phyloP scores from a whole-genome alignment of 2,113 vertebrate genomes.

The Melanotaenia duboulayi region DNA sequence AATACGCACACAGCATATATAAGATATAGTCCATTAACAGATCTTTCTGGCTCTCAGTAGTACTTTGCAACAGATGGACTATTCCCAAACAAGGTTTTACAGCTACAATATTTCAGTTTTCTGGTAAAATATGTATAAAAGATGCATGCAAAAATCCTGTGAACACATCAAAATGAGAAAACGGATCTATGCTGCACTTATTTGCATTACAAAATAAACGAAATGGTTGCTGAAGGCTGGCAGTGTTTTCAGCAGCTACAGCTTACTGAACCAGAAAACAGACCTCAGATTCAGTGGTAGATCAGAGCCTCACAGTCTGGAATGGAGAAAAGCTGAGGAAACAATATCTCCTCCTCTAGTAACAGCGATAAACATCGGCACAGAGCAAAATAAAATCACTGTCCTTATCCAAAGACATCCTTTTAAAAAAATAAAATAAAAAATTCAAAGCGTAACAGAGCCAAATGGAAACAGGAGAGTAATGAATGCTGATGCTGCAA shows the following conservation, averaged over 20 bases:
- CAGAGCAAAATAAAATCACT: slow-evolving; percentile 38
- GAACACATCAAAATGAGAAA: not conserved
- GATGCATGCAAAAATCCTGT: not conserved
- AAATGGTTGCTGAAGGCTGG: slow-evolving; percentile 1
- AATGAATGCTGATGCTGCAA: slow-evolving; percentile 14
- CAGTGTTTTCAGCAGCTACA: not conserved
- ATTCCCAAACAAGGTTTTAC: slow-evolving; percentile 10
- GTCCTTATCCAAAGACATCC: slow-evolving; percentile 35
- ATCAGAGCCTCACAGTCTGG: slow-evolving; percentile 67
- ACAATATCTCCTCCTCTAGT: slow-evolving; percentile 59
- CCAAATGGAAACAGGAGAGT: slow-evolving; percentile 15
- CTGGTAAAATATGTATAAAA: not conserved
- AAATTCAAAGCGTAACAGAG: not conserved
- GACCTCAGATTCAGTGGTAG: slow-evolving; percentile 65
- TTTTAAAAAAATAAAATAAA: slow-evolving; percentile 25
- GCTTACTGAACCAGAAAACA: slow-evolving; percentile 47
- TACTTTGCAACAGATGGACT: slow-evolving; percentile 9
- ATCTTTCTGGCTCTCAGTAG: not conserved
- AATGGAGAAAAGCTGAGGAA: slow-evolving; percentile 51
- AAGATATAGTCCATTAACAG: slow-evolving; percentile 2
- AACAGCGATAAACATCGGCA: slow-evolving; percentile 28
- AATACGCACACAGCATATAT: not conserved
- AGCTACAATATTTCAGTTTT: not conserved
- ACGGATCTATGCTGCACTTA: not conserved
- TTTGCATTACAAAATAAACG: slow-evolving; percentile 17